Evolutionary conservation across 1,140 invertebrate species (phyloP).

Genomic region (Oncopodura yosiiana): DNA sequence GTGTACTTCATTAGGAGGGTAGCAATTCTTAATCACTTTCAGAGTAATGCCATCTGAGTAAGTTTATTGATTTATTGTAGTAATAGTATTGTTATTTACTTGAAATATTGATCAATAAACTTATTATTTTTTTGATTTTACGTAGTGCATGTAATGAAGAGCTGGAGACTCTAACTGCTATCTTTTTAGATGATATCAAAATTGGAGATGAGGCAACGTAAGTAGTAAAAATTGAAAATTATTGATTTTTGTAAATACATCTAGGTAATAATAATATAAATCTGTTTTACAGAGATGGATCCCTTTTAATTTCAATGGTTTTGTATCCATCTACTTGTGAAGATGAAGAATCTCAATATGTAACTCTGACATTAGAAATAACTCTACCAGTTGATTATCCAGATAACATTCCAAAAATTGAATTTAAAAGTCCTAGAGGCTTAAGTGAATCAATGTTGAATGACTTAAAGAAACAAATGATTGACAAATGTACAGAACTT

Average conservation of each 20-base stretch:
- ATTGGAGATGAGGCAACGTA: conserved; percentile 24
- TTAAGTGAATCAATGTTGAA: conserved; percentile 20
- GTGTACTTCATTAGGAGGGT: no score
- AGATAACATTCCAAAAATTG: conserved; percentile 17
- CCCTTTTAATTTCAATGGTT: conserved; percentile 37
- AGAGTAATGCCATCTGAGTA: conserved; percentile 24
- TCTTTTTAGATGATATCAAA: conserved; percentile 37
- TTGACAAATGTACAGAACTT: conserved; percentile 19
- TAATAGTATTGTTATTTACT: background rate
- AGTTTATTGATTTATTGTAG: conserved; percentile 4
- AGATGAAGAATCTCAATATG: conserved; percentile 42
- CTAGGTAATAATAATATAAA: conserved; percentile 1
- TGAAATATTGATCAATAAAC: background rate
- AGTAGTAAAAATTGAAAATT: conserved; percentile 5
- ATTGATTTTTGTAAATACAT: background rate
- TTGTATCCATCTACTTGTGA: conserved; percentile 44
- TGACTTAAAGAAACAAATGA: conserved; percentile 10
- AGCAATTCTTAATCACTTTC: no score
- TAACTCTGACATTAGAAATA: conserved; percentile 42
- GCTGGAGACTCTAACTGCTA: conserved; percentile 37
- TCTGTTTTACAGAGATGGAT: conserved; percentile 32
- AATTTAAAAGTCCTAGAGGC: conserved; percentile 28
- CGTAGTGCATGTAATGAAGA: conserved; percentile 33
- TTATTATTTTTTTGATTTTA: conserved; percentile 13
- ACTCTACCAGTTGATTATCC: conserved; percentile 36